These are phyloP conservation scores for Cataglyphis hispanica DNA, from an alignment of 1,140 invertebrate genomes.

Conservation along the genomic window DNA sequence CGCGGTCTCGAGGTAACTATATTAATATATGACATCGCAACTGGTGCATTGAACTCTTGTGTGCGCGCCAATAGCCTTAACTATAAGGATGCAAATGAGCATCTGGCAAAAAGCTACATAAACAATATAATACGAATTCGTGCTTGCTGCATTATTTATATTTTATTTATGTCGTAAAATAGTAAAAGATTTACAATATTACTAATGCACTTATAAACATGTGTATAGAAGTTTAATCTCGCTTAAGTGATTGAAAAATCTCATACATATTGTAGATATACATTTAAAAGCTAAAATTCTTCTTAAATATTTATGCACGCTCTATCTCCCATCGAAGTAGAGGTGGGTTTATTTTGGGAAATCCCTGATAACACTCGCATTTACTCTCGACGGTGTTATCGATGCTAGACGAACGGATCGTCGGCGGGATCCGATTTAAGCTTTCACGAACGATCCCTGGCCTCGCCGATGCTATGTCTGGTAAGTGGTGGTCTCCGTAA, in stretches of 20 bases:
- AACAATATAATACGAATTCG: conserved; percentile 27
- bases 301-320: background rate
- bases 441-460: conserved; percentile 25
- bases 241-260: background rate
- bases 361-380: background rate
- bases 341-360: background rate
- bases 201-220: background rate
- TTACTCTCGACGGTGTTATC: conserved; percentile 45
- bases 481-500: conserved; percentile 52
- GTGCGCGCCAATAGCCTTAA: conserved; percentile 28
- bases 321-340: background rate
- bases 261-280: background rate
- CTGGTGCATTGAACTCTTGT: conserved; percentile 45
- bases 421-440: conserved; percentile 31
- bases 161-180: background rate
- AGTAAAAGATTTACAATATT: background rate
- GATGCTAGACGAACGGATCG: conserved; percentile 29
- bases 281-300: background rate
- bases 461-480: conserved; percentile 50
- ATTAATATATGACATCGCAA: conserved; percentile 23
- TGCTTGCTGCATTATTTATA: conserved; percentile 15
- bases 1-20: conserved; percentile 9
- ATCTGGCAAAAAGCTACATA: conserved; percentile 12
- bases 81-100: conserved; percentile 32
- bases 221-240: background rate